phyloP scores from a whole-genome alignment of 2,113 vertebrate species.

The Labrus mixtus region DNA sequence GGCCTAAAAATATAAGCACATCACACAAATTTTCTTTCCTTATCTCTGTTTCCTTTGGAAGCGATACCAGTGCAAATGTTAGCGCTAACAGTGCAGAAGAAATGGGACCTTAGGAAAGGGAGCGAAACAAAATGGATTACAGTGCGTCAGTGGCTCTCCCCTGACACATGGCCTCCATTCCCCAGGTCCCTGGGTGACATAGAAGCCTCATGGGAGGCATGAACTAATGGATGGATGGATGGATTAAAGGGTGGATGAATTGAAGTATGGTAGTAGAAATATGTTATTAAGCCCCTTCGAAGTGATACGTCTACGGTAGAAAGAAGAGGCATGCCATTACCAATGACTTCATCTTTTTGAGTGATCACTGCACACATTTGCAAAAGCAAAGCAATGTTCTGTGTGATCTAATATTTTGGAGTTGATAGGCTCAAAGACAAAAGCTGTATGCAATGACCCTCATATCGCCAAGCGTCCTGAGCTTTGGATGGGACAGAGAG shows the following conservation, averaged over 20 bases:
- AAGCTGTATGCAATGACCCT: slow-evolving; percentile 61
- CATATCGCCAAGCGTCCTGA: slow-evolving; percentile 30
- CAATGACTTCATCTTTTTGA: slow-evolving; percentile 62
- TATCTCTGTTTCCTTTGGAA: slow-evolving; percentile 41
- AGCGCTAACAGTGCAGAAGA: slow-evolving; percentile 63
- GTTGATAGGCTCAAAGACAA: slow-evolving; percentile 46
- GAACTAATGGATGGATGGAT: slow-evolving; percentile 5
- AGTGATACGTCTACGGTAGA: slow-evolving; percentile 47
- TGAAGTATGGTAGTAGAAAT: slow-evolving; percentile 18
- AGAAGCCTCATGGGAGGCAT: slow-evolving; percentile 38
- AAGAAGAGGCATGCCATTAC: slow-evolving; percentile 57
- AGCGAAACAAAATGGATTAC: slow-evolving; percentile 82
- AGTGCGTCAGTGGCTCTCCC: slow-evolving; percentile 72
- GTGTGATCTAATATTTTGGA: slow-evolving; percentile 45
- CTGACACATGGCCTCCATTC: slow-evolving; percentile 74
- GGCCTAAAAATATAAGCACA: slow-evolving; percentile 39
- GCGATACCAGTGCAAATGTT: slow-evolving; percentile 55
- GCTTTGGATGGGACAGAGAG: slow-evolving; percentile 29
- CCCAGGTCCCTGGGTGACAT: slow-evolving; percentile 37
- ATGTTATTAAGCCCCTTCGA: slow-evolving; percentile 36
- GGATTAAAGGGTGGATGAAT: slow-evolving; percentile 34
- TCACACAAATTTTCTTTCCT: slow-evolving; percentile 18
- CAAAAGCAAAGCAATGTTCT: slow-evolving; percentile 13
- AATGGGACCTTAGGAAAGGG: slow-evolving; percentile 67
- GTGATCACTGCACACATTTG: slow-evolving; percentile 26